Base-by-base conservation (phyloP, 2,113 vertebrate species). In the Halcyon senegalensis region DNA sequence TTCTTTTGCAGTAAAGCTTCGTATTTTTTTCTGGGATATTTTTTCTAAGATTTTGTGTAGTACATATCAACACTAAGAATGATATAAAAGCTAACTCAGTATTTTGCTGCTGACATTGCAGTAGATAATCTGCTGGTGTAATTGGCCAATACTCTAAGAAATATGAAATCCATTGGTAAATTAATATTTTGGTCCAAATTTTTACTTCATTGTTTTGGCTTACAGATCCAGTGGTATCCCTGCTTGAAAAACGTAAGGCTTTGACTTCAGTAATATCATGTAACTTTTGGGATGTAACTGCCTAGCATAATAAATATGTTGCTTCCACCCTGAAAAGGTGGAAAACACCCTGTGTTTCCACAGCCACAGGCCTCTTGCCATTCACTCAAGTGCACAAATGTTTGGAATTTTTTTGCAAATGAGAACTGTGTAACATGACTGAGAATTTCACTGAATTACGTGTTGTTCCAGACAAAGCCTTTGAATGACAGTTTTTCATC, bases 1-100 rank as follows among this genome's bases (percentile, higher is more conserved):
- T 97, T 98, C 83, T 96, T 96, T 93, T 95, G 91, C 95, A 96
- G 89, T 95, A 97, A 97, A 97, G 69, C 84, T 96, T 95, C 76
- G 51, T 95, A 84, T 93, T 95, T 94, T 95, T 92, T 93, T 43
- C 68, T 56, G 53, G 69, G 69, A 88, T 12, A 46, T 96, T 94
- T 96, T 91, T 91, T 94, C 46, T 77, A 56, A 43, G 16, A 55
- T 95, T 98, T 92, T 90, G 13, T 91, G 90, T 96, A 96, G 67
- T 90, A 94, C 48, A 13, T 95, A 92, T 84, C 60, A 97, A 74
- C 33, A 67, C n/a, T 78, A 92, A 83, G 73, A 97, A 93, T 5
- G 24, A 64, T 50, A 94, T 46, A 75, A 90, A 59, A 70, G 37
- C 68, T 55, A 90, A 88, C 70, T 95, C 72, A 55, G 24, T 93